Evolutionary conservation across 2,113 vertebrate species (phyloP).

Genomic region (Chascanopsetta lugubris): DNA sequence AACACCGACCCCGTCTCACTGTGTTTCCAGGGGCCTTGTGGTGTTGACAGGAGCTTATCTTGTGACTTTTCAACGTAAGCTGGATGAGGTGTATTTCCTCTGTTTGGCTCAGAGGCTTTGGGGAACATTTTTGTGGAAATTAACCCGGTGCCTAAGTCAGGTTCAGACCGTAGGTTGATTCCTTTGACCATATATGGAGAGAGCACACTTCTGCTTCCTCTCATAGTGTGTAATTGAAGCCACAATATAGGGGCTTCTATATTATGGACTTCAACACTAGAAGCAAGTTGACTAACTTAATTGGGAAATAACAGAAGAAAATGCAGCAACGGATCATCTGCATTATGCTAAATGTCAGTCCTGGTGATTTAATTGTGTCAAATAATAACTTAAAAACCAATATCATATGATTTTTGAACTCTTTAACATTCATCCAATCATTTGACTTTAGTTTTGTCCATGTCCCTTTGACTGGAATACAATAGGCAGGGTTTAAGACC

Average conservation of each 20-base stretch:
- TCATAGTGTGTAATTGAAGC: too few species aligned
- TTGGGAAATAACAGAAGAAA: too few species aligned
- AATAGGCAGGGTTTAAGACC: too few species aligned
- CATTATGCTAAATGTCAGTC: background rate
- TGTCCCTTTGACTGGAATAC: too few species aligned
- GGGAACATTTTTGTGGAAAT: background rate
- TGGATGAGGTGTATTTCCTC: background rate
- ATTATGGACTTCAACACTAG: background rate
- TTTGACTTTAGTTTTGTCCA: too few species aligned
- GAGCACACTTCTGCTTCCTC: background rate
- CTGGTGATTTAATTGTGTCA: background rate
- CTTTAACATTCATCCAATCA: too few species aligned
- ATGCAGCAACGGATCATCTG: too few species aligned
- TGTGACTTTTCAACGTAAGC: background rate
- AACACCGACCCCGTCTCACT: background rate
- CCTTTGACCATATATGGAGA: background rate
- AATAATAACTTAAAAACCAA: too few species aligned
- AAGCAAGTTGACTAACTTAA: too few species aligned
- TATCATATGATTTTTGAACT: too few species aligned
- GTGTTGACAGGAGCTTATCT: conserved; percentile 2
- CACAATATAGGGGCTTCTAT: background rate
- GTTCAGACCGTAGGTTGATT: background rate
- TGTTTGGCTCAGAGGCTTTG: background rate
- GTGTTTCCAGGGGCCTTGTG: background rate
- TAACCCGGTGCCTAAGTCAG: background rate